Evolutionary conservation across 2,113 vertebrate genomes (phyloP), one percentile per base, ranked within the genome.

Genomic region (Tenrec ecaudatus): DNA sequence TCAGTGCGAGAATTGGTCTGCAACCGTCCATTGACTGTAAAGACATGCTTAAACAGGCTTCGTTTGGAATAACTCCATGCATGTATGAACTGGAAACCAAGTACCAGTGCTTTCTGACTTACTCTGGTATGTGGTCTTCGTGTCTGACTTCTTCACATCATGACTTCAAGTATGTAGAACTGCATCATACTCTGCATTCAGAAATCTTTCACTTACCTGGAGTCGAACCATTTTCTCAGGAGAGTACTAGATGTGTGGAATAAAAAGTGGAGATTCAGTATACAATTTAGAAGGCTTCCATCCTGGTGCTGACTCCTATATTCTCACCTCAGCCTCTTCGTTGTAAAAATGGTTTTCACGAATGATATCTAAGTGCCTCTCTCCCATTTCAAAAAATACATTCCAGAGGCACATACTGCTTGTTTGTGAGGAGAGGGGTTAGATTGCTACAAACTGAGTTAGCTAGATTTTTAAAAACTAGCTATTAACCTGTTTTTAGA

Each of bases 181-280:
- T 78, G 91, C 71, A 91, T 75, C 58, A 80, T 23, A 78, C 10
- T 81, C 29, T 40, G 77, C 29, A 66, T 53, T 90, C 40, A 76
- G 81, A 95, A 57, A 78, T 60, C 83, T 69, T 92, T 80, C 76
- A 77, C 53, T 58, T 89, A 47, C 81, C 78, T 60, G 43, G 27
- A 85, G 78, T 38, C 81, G 73, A 88, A 23, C 58, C 5, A 75
- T 40, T 82, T 89, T 27, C 47, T 88, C 57, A 80, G 22, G 85
- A 29, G 66, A 62, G 73, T 75, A 68, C 79, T 25, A 90, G 66
- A 33, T 31, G 60, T 11, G 12, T 33, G 36, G 47, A 77, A 92
- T 22, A 53, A n/a, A 12, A n/a, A 23, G 36, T 82, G 76, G 23
- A 73, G 38, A 86, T 57, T 57, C 17, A 78, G 22, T 16, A 6